Evolutionary conservation across 2,113 vertebrate species (phyloP).

Genomic region (Cebus imitator): DNA sequence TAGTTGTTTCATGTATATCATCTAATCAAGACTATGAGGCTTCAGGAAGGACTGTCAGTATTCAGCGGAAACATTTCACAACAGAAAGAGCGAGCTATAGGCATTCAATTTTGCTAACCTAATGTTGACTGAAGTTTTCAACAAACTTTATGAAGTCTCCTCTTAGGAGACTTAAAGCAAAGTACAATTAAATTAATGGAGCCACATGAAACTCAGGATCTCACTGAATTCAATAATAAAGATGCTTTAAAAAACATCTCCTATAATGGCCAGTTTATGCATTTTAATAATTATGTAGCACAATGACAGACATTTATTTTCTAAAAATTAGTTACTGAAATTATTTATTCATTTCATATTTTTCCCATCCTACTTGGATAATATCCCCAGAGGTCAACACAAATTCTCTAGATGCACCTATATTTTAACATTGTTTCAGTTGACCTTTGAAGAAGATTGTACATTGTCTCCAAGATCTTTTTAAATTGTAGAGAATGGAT

Average conservation of each 20-base stretch:
- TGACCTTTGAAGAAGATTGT: background rate
- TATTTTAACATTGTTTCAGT: too few relatives aligned
- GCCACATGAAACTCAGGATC: background rate
- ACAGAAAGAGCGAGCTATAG: background rate
- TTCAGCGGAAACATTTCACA: background rate
- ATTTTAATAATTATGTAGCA: background rate
- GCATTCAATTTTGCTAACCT: background rate
- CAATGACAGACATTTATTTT: background rate
- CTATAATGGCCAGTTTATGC: background rate
- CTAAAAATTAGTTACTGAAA: background rate
- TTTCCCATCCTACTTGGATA: too few relatives aligned
- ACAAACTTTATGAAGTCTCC: background rate
- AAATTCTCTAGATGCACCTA: accelerated
- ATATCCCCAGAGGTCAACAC: background rate
- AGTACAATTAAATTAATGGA: background rate
- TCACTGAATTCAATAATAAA: background rate
- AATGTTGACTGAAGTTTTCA: background rate
- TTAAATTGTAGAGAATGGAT: background rate
- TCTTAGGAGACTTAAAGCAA: background rate
- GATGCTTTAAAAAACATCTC: background rate
- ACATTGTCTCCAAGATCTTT: background rate
- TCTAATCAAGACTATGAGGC: background rate
- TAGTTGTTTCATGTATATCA: accelerated
- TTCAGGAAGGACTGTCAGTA: background rate
- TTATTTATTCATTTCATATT: background rate